Conservation (phyloP, 2,797 vertebrate genomes). For the Phrynocephalus guinanensis region DNA sequence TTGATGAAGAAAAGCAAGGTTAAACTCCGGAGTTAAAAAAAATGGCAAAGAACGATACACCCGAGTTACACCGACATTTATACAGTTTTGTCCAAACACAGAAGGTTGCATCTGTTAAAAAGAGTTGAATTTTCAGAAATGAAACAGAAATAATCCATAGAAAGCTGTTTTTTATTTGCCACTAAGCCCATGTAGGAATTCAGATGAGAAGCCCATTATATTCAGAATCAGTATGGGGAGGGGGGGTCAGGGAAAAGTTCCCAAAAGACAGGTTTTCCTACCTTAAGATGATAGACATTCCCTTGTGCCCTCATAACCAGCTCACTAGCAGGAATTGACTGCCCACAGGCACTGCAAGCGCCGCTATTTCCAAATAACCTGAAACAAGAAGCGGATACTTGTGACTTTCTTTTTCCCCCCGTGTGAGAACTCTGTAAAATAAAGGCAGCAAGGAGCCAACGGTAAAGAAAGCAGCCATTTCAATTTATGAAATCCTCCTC, state of each 20-base stretch:
- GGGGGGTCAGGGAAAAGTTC: background rate
- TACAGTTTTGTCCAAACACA: constrained; percentile 53
- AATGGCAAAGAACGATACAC: constrained; percentile 58
- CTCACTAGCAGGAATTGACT: constrained; percentile 98
- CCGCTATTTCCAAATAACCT: constrained; percentile 99
- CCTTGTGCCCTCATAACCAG: constrained; percentile 99
- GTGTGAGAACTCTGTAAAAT: constrained; percentile 54
- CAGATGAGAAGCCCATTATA: constrained; percentile 37
- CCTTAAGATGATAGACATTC: constrained; percentile 99
- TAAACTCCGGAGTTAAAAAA: constrained; percentile 64
- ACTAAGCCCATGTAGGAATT: constrained; percentile 30
- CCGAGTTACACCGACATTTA: constrained; percentile 58
- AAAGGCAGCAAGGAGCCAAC: constrained; percentile 50
- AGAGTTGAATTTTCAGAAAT: constrained; percentile 46
- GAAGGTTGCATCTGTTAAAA: constrained; percentile 63
- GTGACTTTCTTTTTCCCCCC: constrained; percentile 57
- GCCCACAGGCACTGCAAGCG: constrained; percentile 97
- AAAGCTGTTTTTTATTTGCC: constrained; percentile 40
- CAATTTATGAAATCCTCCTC: constrained; percentile 45
- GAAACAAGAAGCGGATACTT: constrained; percentile 68
- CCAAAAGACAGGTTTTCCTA: constrained; percentile 68
- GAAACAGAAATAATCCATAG: constrained; percentile 3
- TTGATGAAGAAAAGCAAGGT: constrained; percentile 64
- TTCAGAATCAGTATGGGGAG: background rate
- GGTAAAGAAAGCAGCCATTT: constrained; percentile 30